These are phyloP conservation scores for Zaprionus vittiger DNA, from an alignment of 1,140 invertebrate species.

Conservation along the genomic window DNA sequence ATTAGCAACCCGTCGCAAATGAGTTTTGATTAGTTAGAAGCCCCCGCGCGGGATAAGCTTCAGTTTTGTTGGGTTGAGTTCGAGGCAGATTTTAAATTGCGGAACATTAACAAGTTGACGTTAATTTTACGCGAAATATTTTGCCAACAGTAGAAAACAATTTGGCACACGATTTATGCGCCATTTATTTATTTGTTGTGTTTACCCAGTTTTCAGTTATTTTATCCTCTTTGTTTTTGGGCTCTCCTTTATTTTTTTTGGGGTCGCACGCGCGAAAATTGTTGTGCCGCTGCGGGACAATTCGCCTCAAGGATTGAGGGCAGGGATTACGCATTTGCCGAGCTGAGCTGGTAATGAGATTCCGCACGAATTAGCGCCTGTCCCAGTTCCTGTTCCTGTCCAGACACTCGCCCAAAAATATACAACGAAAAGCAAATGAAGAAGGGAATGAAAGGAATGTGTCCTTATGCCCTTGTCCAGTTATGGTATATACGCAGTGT, in stretches of 20 bases:
- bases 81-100: conserved; percentile 5
- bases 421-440: conserved; percentile 6
- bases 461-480: conserved; percentile 16
- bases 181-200: conserved; percentile 11
- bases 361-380: conserved; percentile 1
- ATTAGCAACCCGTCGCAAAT: conserved; percentile 35
- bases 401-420: conserved; percentile 39
- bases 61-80: conserved; percentile 4
- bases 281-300: conserved; percentile 11
- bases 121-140: conserved; percentile 46
- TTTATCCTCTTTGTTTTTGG: conserved; percentile 8
- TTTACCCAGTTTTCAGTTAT: background rate
- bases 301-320: conserved; percentile 22
- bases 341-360: conserved; percentile 36
- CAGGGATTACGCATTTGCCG: conserved; percentile 29
- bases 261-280: conserved; percentile 37
- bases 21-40: conserved; percentile 28
- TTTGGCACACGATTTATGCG: conserved; percentile 12
- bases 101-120: conserved; percentile 29
- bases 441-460: conserved; percentile 8
- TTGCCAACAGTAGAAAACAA: conserved; percentile 11
- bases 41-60: conserved; percentile 3
- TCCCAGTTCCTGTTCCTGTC: conserved; percentile 14
- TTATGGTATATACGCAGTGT: conserved; percentile 5
- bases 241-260: conserved; percentile 12